Conservation (phyloP, 2,797 vertebrate genomes). For the Potorous gilbertii region DNA sequence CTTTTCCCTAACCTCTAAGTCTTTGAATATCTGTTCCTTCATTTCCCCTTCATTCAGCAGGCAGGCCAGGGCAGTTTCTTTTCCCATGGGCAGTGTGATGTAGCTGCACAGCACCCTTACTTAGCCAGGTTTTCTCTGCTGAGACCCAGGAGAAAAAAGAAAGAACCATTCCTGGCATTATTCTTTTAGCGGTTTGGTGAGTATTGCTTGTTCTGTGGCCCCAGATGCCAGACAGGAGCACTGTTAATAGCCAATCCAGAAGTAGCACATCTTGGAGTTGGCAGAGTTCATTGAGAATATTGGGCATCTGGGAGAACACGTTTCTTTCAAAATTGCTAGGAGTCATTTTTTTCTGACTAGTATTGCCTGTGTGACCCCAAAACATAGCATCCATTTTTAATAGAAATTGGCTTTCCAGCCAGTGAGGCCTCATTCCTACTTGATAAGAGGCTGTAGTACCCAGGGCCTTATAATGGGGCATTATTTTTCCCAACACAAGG, state of each 20-base stretch:
- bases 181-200: background rate
- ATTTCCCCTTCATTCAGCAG: background rate
- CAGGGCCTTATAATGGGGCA: conserved; percentile 23
- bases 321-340: background rate
- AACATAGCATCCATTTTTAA: background rate
- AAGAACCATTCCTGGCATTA: background rate
- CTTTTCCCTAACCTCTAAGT: background rate
- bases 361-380: conserved; percentile 5
- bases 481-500: conserved; percentile 60
- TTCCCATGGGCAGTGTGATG: background rate
- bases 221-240: background rate
- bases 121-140: background rate
- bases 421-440: conserved; percentile 39
- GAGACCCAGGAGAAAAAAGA: background rate
- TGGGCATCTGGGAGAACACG: conserved; percentile 5
- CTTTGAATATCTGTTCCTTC: background rate
- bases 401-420: background rate
- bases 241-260: background rate
- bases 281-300: background rate
- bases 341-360: conserved; percentile 50
- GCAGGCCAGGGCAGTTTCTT: background rate
- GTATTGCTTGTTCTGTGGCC: background rate
- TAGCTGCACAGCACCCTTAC: background rate
- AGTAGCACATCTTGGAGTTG: background rate
- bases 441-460: conserved; percentile 48